Evolutionary conservation across 2,113 vertebrate genomes (phyloP), one percentile per base, ranked within the genome.

Genomic region (Podarcis muralis): DNA sequence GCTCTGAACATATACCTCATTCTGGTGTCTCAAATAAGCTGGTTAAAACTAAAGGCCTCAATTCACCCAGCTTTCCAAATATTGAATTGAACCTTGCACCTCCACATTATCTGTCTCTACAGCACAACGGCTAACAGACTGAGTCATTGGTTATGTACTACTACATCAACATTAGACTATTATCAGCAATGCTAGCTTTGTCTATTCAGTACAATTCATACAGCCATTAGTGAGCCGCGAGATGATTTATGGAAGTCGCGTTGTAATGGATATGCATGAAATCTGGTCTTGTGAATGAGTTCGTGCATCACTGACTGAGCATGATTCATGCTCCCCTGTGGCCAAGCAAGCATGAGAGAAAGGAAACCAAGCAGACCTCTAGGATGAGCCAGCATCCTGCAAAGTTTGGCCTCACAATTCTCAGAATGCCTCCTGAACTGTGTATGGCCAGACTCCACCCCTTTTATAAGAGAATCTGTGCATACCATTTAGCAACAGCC

Each of bases 151-250:
- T 23, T 48, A 88, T 12, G 3, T 40, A 37, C 59, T 2, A 6
- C 59, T 62, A 62, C 13, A 13, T 30, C 53, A 40, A 66, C 74
- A 53, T 89, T 65, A 80, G 57, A 62, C 32, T 71, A 80, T 71
- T 71, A 59, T 37, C 75, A 83, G 8, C 3, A 35, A 5, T 3
- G 25, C 32, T 22, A 8, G 6, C 66, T 66, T 12, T 0, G 0
- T 0, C 75, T 25, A 78, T 48, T 53, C 23, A 37, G 12, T 15
- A 74, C 18, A 62, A 35, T 32, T 83, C 65, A 68, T 27, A 27
- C 32, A 82, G 11, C 35, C 81, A 66, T 82, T 68, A 23, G 35
- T 53, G 48, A 66, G 27, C 11, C 16, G 22, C 6, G 35, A 68
- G 62, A 68, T 30, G 37, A 83, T 82, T 65, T 81, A 23, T 66